Evolutionary conservation across 2,888 invertebrate genomes (phyloP), one percentile per base, ranked within the genome.

Genomic region (Harpalus rufipes): DNA sequence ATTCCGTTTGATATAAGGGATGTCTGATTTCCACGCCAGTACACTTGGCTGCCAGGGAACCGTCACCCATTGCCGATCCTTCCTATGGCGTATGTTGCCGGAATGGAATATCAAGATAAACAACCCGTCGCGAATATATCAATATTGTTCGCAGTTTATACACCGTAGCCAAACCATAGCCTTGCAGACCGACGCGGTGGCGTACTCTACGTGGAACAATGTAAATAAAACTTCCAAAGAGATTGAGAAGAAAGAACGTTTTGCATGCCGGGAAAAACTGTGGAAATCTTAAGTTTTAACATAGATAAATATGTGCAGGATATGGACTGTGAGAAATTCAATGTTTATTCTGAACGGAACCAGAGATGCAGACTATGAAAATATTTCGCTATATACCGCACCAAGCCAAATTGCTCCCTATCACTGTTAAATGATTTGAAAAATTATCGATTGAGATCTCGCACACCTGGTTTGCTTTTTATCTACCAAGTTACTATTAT

Each of bases 1-100:
- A 83, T 83, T 83, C 44, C 76, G 76, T 83, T 82, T 83, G 83
- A 83, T 83, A 83, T 83, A 83, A 39, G 74, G 58, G 83, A 83
- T 83, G 72, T 44, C 83, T 83, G 83, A 83, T 83, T 83, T 83
- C 83, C 61, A 76, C 61, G 59, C 83, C 58, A 83, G 59, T 83
- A 61, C 83, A 83, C 83, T 83, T 74, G 59, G 83, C 41, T 83
- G 74, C 58, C 68, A 59, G 25, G 25, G 18, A 65, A 83, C 58
- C 83, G 83, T 72, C 58, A 32, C 58, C 82, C 51, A 14, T 14
- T 7, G 68, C 68, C 39, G 41, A 25, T n/a, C 7, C 68, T 41
- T 25, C 25, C 65, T 7, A 14, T 61, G 12, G 25, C 41, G 72
- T 44, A 68, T 68, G 68, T 63, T 68, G 32, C 32, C 68, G 32